Conservation (phyloP, 2,888 invertebrate genomes). For the Eilema griseolum region DNA sequence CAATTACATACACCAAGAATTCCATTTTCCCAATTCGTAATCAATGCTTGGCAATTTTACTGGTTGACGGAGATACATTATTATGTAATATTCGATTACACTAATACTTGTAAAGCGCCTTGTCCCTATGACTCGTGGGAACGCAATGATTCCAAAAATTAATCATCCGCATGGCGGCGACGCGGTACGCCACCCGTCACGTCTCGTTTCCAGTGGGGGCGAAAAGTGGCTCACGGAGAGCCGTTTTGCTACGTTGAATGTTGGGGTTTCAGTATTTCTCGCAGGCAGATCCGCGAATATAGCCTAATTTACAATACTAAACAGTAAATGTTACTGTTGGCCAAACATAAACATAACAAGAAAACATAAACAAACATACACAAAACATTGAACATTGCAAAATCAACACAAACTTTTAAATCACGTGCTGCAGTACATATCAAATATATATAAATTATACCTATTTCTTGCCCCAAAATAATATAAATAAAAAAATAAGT, state of each 20-base stretch:
- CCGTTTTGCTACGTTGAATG: too few relatives aligned
- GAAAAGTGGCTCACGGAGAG: too few relatives aligned
- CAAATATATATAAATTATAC: too few relatives aligned
- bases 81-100: not conserved
- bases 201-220: too few relatives aligned
- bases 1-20: not conserved
- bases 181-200: too few relatives aligned
- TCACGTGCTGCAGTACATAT: conserved; percentile 24
- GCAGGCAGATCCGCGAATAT: too few relatives aligned
- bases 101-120: not conserved
- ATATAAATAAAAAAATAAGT: too few relatives aligned
- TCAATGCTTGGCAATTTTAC: not conserved
- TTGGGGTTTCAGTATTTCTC: conserved; percentile 3
- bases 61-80: not conserved
- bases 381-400: conserved; percentile 11
- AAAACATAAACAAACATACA: not conserved
- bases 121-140: too few relatives aligned
- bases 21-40: not conserved
- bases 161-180: too few relatives aligned
- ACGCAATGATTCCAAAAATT: too few relatives aligned
- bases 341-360: conserved; percentile 3
- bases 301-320: not conserved
- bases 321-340: not conserved
- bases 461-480: too few relatives aligned
- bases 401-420: conserved; percentile 31